Evolutionary conservation across 2,888 invertebrate species (phyloP), one percentile per base, ranked within the genome.

Genomic region (Tetranychus truncatus): DNA sequence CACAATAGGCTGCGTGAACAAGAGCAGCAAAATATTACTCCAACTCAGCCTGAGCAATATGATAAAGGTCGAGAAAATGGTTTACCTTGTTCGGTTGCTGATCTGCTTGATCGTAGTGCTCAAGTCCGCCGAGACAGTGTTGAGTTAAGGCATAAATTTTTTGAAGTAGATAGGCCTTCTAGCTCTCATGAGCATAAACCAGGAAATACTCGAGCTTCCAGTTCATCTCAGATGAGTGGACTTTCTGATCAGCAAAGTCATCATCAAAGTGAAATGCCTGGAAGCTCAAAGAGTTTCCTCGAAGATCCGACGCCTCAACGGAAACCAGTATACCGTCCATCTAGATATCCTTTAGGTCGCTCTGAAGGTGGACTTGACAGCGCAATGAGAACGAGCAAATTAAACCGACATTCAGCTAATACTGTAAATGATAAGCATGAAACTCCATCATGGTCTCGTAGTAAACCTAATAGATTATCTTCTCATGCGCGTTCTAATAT

Each of bases 71-170:
- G 69, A 69, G 69, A 69, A 69, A 55, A 55, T 55, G 34, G 11
- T 71, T 20, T 75, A 67, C 73, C 74, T 45, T 71, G 34, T 20
- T 73, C 73, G 71, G 73, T 79, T 75, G 77, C 90, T 15, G 88
- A 90, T 34, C 84, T 91, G 78, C 85, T 91, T 74, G 90, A 91
- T 0, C 86, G 91, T 78, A 90, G 90, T 81, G 89, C 88, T 20
- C 88, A 91, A 79, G 89, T 90, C 76, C 86, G 91, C 77, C 66
- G 74, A 69, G 76, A 75, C 44, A 77, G 74, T 55, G 21, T 45
- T 21, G 75, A 75, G 20, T 21, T 44, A 24, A 65, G 55, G 15
- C 55, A 71, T 66, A 67, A 69, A 8, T 21, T 20, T 55, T 55
- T 55, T 55, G 55, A 55, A 55, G 9, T 55, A 55, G 55, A 55